These are phyloP conservation scores for Crotophaga sulcirostris DNA, from an alignment of 2,113 vertebrate species.

Conservation along the genomic window DNA sequence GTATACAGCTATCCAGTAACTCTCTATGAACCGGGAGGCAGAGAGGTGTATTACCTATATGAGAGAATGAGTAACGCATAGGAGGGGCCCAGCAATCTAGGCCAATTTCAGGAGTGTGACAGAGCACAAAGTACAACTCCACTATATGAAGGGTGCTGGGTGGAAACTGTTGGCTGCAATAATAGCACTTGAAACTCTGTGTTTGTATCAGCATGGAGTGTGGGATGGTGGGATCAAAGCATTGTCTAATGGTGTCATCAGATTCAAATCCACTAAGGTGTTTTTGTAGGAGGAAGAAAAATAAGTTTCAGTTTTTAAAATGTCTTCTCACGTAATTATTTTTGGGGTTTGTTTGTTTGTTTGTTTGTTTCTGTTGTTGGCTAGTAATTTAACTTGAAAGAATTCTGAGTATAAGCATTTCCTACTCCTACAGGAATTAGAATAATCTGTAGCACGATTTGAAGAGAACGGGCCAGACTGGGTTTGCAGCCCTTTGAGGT, in stretches of 20 bases:
- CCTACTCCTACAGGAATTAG: background rate
- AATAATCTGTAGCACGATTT: background rate
- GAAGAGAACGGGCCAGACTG: background rate
- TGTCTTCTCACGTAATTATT: background rate
- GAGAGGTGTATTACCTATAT: background rate
- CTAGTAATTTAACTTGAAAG: background rate
- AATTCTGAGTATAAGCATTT: background rate
- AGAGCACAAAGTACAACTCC: background rate
- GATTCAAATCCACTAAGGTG: background rate
- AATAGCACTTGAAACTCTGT: background rate
- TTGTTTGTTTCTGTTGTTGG: background rate
- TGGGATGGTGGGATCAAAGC: background rate
- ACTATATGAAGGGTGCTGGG: background rate
- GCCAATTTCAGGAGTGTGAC: background rate
- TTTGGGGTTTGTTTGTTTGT: background rate
- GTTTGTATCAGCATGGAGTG: background rate
- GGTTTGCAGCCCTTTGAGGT: background rate
- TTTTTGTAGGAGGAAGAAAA: background rate
- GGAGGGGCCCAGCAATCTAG: background rate
- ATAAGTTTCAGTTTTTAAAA: background rate
- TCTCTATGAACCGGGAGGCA: background rate
- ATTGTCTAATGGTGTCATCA: background rate
- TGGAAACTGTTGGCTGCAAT: background rate
- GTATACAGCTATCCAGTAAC: background rate
- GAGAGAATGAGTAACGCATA: background rate